A percentile compares a stretch with the other conserved stretches of the same genome.
These are phyloP conservation scores for Teleiodes luculella DNA, from an alignment of 2,888 invertebrate genomes.

Conservation along the genomic window DNA sequence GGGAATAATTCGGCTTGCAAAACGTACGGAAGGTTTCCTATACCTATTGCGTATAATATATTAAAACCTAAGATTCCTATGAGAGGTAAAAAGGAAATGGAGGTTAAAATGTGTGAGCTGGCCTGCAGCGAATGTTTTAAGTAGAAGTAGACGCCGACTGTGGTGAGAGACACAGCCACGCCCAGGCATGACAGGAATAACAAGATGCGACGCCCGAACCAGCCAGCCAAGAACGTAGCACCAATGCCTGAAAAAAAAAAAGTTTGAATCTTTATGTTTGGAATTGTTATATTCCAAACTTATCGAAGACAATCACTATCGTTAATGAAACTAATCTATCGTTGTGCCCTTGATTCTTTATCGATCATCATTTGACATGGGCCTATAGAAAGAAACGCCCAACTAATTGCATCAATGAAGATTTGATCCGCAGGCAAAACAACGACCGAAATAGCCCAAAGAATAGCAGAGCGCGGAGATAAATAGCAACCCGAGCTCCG, in stretches of 20 bases:
- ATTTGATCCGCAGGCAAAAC: too few relatives aligned
- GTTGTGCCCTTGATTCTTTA: too few relatives aligned
- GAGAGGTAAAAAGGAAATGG: conserved; percentile 73
- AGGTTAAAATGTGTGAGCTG: conserved; percentile 46
- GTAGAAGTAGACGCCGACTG: conserved; percentile 75
- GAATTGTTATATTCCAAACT: too few relatives aligned
- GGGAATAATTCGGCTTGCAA: conserved; percentile 82
- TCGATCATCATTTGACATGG: too few relatives aligned
- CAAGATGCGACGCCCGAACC: conserved; percentile 74
- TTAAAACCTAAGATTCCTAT: conserved; percentile 77
- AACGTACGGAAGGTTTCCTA: conserved; percentile 80
- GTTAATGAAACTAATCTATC: too few relatives aligned
- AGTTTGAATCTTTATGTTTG: too few relatives aligned
- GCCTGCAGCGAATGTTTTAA: conserved; percentile 57
- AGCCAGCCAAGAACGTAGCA: conserved; percentile 74
- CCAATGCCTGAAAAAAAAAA: conserved; percentile 48
- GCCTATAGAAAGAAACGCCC: too few relatives aligned
- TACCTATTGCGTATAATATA: conserved; percentile 77
- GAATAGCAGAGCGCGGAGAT: too few relatives aligned
- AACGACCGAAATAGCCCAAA: too few relatives aligned
- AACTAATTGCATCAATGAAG: too few relatives aligned
- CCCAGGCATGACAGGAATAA: conserved; percentile 75
- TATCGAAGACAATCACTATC: too few relatives aligned
- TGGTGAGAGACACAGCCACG: conserved; percentile 70
- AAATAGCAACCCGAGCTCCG: too few relatives aligned